Evolutionary conservation across 92 coral and sea anemone genomes (phyloP), one percentile per base, ranked within the genome.

Genomic region (Phenganax marumi): DNA sequence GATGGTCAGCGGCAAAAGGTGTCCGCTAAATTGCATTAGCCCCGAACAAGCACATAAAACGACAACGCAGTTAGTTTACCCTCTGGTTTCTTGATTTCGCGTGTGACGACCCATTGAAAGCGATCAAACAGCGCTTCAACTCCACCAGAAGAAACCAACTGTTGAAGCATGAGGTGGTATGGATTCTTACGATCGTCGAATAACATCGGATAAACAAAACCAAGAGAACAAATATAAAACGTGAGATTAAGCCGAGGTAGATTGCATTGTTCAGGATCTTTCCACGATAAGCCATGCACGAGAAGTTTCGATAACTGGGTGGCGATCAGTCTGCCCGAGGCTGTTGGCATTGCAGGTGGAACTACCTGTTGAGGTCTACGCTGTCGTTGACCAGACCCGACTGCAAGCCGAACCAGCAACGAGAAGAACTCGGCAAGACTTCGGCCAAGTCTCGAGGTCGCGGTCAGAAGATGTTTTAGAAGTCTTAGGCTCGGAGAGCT

Each of bases 151-250:
- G 84, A 47, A 48, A 89, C 89, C 68, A 95, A 89, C 87, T 95
- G 98, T 75, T 95, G 98, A 51, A 95, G 88, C 97, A 95, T 95
- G 56, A 95, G 89, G 66, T 95, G 98, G 55, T 92, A 95, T 0
- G 98, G 98, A 75, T 87, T 87, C 92, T 95, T 95, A 84, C 92
- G 94, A 62, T 95, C 98, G 82, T 95, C 98, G 87, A 92, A 92
- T 79, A 95, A 87, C 68, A 95, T 88, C 2, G 93, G 93, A 8
- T 97, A 91, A 8, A 92, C 97, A 89, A 89, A 91, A 17, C 93
- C 93, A 52, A 92, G 91, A 14, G 93, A 81, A 57, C 92, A 89
- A 73, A 95, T 89, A 73, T 91, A 87, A 77, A 92, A 95, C 75
- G 91, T 97, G 80, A 91, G 86, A 57, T 93, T 93, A 64, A 16